Evolutionary conservation across 2,888 invertebrate genomes (phyloP).

Genomic region (Leptura quadrifasciata): DNA sequence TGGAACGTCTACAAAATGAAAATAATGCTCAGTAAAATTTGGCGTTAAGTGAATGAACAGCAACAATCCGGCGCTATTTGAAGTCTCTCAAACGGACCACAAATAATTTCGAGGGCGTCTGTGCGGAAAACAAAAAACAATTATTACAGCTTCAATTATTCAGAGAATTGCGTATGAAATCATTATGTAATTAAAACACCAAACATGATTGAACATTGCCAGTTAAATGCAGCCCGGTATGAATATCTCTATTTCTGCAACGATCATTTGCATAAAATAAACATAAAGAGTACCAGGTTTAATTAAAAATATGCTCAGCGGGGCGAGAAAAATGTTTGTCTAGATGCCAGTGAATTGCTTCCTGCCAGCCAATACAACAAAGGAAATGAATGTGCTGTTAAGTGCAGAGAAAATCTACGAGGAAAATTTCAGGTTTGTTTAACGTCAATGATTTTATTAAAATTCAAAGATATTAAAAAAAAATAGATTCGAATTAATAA

Average conservation of each 20-base stretch:
- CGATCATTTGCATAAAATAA: constrained; percentile 26
- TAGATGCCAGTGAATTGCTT: constrained; percentile 14
- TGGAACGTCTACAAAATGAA: background rate
- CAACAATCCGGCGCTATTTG: background rate
- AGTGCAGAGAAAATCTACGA: background rate
- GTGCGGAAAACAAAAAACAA: constrained; percentile 3
- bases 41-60: background rate
- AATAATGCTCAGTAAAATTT: background rate
- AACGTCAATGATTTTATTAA: background rate
- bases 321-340: background rate
- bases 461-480: no score
- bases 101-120: constrained; percentile 16
- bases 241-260: background rate
- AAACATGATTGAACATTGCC: constrained; percentile 8
- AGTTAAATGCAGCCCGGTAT: background rate
- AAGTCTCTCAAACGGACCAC: background rate
- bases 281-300: constrained; percentile 18
- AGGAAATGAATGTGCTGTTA: background rate
- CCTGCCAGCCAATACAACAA: constrained; percentile 13
- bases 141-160: constrained; percentile 10
- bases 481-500: no score
- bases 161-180: background rate
- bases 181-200: constrained; percentile 19
- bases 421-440: constrained; percentile 9
- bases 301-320: constrained; percentile 11